phyloP scores from a whole-genome alignment of 2,113 vertebrate species.

The Odontophorus gujanensis region DNA sequence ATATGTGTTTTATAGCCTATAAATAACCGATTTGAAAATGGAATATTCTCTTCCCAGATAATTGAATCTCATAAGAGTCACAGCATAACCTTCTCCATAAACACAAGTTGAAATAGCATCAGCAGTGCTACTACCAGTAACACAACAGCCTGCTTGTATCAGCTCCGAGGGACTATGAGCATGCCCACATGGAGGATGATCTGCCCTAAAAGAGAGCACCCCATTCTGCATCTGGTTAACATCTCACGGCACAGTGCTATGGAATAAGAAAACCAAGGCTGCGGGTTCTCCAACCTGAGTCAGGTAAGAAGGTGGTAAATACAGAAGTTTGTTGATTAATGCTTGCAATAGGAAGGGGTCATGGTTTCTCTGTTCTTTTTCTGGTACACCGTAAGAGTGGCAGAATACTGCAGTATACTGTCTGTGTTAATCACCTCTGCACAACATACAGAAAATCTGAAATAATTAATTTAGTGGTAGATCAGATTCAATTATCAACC shows the following conservation, averaged over 20 bases:
- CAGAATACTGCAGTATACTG: not conserved
- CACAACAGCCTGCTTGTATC: not conserved
- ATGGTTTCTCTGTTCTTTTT: not conserved
- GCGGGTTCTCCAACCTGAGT: not conserved
- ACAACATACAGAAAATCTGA: not conserved
- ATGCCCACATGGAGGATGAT: not conserved
- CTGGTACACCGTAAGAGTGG: not conserved
- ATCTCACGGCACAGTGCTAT: not conserved
- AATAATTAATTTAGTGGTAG: not conserved
- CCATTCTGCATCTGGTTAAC: not conserved
- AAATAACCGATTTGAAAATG: not conserved
- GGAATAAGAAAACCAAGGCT: not conserved
- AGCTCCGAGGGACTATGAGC: not conserved
- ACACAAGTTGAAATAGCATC: not conserved
- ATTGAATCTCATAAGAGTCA: not conserved
- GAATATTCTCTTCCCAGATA: not conserved
- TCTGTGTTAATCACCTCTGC: not conserved
- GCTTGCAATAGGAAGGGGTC: not conserved
- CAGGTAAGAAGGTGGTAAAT: not conserved
- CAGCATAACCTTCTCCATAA: not conserved
- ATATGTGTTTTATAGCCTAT: not conserved
- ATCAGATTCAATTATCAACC: not conserved
- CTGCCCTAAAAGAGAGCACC: not conserved
- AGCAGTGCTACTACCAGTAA: accelerated
- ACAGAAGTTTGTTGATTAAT: not conserved